These are phyloP conservation scores for Eolophus roseicapilla DNA, from an alignment of 2,113 vertebrate species.

Conservation along the genomic window DNA sequence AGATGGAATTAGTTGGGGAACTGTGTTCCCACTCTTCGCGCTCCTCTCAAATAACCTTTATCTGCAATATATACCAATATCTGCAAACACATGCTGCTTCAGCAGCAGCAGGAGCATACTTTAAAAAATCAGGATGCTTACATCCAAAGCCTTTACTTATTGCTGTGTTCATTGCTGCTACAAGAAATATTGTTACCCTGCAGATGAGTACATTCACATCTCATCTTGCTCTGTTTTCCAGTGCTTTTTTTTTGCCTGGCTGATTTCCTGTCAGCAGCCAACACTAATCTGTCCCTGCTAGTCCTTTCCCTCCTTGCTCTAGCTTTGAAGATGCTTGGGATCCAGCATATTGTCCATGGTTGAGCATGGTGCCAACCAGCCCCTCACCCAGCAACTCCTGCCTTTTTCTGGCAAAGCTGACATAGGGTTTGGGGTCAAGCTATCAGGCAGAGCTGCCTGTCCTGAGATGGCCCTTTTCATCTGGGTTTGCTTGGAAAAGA, in stretches of 20 bases:
- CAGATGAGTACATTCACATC: background rate
- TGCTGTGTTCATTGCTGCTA: background rate
- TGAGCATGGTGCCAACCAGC: background rate
- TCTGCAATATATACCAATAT: background rate
- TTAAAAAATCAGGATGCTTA: background rate
- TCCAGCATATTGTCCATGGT: background rate
- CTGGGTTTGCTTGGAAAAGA: background rate
- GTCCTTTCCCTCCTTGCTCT: background rate
- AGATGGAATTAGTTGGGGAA: background rate
- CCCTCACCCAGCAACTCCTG: background rate
- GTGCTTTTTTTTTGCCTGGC: slow-evolving; percentile 8
- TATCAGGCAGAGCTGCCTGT: background rate
- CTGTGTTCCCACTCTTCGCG: background rate
- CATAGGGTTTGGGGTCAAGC: background rate
- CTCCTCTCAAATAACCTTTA: background rate
- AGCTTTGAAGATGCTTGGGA: background rate
- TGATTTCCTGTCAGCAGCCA: slow-evolving; percentile 1
- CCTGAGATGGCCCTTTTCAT: background rate
- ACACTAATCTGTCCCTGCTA: background rate
- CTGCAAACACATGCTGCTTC: background rate
- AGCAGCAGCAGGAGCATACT: background rate
- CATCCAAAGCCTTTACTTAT: background rate
- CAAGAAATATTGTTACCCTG: background rate
- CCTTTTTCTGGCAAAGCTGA: background rate
- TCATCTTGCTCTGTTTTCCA: background rate